These are phyloP conservation scores for Trichoplax adhaerens DNA, from an alignment of 37 sponge, comb jelly and placozoan genomes.

Conservation along the genomic window DNA sequence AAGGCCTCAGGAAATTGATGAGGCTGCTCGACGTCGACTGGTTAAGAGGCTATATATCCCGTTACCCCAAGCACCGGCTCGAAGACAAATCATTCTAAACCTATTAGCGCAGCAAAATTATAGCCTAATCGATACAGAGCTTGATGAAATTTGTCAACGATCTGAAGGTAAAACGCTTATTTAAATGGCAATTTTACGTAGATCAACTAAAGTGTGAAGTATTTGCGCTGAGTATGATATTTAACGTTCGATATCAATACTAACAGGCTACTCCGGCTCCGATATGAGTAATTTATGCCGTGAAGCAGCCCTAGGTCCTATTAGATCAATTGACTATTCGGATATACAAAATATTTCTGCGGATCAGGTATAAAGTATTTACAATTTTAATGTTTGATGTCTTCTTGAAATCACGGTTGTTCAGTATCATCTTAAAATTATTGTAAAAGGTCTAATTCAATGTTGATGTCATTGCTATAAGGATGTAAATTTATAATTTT, in stretches of 20 bases:
- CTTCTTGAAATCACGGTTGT: no score
- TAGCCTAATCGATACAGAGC: conserved; percentile 41
- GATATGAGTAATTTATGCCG: conserved; percentile 88
- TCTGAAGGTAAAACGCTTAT: conserved; percentile 43
- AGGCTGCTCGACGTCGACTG: conserved; percentile 86
- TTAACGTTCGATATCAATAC: neutral
- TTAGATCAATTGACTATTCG: conserved; percentile 36
- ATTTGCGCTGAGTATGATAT: neutral
- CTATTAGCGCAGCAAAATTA: conserved; percentile 54
- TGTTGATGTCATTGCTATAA: no score
- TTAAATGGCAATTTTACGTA: neutral
- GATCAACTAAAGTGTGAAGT: neutral
- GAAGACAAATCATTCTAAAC: conserved; percentile 52
- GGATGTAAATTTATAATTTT: no score
- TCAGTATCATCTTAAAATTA: no score
- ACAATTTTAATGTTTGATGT: no score
- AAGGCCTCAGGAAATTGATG: conserved; percentile 96
- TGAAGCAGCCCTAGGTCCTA: conserved; percentile 88
- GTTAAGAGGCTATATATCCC: conserved; percentile 97
- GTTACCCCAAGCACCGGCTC: conserved; percentile 64
- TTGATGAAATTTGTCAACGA: conserved; percentile 21
- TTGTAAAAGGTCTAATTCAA: no score
- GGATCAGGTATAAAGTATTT: conserved; percentile 32
- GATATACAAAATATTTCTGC: conserved; percentile 55
- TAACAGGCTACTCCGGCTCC: conserved; percentile 86